Evolutionary conservation across 2,113 vertebrate genomes (phyloP).

Genomic region (cat (Felis catus)): DNA sequence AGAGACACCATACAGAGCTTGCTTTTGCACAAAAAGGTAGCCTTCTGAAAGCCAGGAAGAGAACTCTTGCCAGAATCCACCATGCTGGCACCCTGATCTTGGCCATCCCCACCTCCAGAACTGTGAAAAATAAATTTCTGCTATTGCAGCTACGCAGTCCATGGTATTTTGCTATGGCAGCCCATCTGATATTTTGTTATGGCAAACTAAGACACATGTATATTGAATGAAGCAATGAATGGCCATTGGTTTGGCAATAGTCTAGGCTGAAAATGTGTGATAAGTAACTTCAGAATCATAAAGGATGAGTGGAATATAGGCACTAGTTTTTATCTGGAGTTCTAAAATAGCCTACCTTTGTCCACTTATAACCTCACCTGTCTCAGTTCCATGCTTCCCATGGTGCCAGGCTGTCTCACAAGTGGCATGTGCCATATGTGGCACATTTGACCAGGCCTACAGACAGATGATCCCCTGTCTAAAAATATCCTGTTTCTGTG

Average conservation of each 20-base stretch:
- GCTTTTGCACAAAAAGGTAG: not conserved
- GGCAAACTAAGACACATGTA: not conserved
- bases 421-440: not conserved
- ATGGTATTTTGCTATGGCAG: not conserved
- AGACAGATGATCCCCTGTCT: not conserved
- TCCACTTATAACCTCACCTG: not conserved
- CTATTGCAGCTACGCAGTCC: not conserved
- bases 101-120: not conserved
- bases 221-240: not conserved
- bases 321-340: not conserved
- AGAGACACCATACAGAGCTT: not conserved
- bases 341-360: not conserved
- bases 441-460: not conserved
- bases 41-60: not conserved
- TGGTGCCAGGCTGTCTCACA: not conserved
- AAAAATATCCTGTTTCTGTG: not conserved
- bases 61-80: not conserved
- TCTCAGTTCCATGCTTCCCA: not conserved
- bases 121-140: not conserved
- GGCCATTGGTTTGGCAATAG: not conserved
- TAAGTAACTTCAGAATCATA: not conserved
- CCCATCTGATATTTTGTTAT: not conserved
- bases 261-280: not conserved
- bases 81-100: not conserved
- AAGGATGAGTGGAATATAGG: not conserved